phyloP scores from a whole-genome alignment of 2,113 vertebrate genomes.

The Crotophaga sulcirostris region DNA sequence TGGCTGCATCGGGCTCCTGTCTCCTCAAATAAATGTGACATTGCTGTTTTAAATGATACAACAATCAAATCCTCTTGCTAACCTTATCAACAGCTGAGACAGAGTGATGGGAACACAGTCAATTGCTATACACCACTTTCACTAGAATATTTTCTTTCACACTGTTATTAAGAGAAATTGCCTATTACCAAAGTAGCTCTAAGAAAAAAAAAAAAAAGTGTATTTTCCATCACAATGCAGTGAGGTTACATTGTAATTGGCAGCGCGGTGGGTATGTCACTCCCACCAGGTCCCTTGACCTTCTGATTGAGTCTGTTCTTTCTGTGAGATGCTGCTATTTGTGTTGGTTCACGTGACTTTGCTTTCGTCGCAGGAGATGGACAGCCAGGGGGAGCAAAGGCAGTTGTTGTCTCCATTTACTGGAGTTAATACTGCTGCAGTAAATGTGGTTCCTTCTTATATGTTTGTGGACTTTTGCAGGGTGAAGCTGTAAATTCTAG shows the following conservation, averaged over 20 bases:
- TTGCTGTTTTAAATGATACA: background rate
- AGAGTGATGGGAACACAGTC: background rate
- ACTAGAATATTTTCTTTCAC: slow-evolving; percentile 2
- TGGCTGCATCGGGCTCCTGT: background rate
- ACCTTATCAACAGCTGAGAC: background rate
- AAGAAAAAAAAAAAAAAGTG: background rate
- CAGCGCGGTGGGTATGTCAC: background rate
- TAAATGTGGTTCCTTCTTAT: background rate
- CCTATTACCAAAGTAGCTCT: slow-evolving; percentile 18
- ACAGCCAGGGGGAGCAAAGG: background rate
- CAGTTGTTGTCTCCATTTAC: background rate
- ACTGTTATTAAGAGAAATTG: slow-evolving; percentile 22
- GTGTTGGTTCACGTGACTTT: background rate
- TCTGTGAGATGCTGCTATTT: background rate
- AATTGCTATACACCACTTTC: background rate
- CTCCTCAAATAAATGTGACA: background rate
- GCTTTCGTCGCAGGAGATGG: background rate
- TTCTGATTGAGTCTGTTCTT: background rate
- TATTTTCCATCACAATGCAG: slow-evolving; percentile 27
- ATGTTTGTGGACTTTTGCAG: background rate
- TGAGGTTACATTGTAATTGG: background rate
- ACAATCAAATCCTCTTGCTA: background rate
- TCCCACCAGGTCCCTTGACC: background rate
- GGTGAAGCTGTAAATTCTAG: slow-evolving; percentile 12
- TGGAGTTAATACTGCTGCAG: background rate